These are phyloP conservation scores for Dendroctonus valens DNA, from an alignment of 1,140 invertebrate species.

Conservation along the genomic window DNA sequence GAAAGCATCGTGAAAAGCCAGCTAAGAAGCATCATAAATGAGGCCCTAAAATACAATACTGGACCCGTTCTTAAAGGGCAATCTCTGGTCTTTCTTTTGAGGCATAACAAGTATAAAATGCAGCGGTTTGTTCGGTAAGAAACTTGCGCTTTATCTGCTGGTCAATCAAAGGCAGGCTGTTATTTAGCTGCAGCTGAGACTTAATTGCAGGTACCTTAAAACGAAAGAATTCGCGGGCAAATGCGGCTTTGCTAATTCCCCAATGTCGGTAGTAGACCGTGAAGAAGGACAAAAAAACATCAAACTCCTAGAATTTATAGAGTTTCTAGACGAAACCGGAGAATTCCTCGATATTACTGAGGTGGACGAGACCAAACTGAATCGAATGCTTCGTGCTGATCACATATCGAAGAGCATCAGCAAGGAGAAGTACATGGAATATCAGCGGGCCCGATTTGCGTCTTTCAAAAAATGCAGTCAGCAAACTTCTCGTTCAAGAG, in stretches of 20 bases:
- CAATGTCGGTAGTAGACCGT: slow-evolving; percentile 23
- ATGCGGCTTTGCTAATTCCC: not conserved
- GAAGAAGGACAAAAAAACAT: slow-evolving; percentile 35
- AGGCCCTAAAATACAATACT: slow-evolving; percentile 56
- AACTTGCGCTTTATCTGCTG: not conserved
- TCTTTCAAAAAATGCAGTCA: no score
- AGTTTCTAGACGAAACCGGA: slow-evolving; percentile 58
- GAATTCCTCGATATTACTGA: slow-evolving; percentile 54
- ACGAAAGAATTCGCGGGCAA: slow-evolving; percentile 6
- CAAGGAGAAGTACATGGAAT: slow-evolving; percentile 57
- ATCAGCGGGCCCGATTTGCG: slow-evolving; percentile 42
- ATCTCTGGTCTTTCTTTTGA: slow-evolving; percentile 67
- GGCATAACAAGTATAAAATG: slow-evolving; percentile 58
- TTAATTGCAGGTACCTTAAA: slow-evolving; percentile 3
- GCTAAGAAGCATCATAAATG: slow-evolving; percentile 57
- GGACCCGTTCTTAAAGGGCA: slow-evolving; percentile 53
- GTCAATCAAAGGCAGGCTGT: not conserved
- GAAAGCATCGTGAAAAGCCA: slow-evolving; percentile 67
- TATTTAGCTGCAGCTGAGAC: no score
- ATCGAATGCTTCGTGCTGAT: slow-evolving; percentile 55
- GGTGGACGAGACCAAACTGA: slow-evolving; percentile 55
- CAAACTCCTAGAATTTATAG: slow-evolving; percentile 52
- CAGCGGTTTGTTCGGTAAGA: slow-evolving; percentile 48
- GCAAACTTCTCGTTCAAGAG: no score
- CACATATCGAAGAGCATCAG: slow-evolving; percentile 55